These are phyloP conservation scores for Cuniculus paca DNA, from an alignment of 2,797 vertebrate genomes.

Conservation along the genomic window DNA sequence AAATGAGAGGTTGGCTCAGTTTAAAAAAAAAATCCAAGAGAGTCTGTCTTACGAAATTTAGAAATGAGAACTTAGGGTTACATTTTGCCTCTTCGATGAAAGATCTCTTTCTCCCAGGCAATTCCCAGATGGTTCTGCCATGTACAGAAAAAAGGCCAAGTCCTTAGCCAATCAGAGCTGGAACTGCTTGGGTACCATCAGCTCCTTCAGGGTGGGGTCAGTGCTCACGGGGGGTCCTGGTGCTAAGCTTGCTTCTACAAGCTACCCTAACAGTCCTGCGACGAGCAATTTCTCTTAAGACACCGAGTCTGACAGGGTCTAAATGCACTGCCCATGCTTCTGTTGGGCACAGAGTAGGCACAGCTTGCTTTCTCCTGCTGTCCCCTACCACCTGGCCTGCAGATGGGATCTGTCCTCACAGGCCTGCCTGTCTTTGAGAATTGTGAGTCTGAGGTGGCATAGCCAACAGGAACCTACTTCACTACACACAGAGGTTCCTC, in stretches of 20 bases:
- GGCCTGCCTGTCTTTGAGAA: not conserved
- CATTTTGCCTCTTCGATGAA: not conserved
- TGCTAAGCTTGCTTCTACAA: not conserved
- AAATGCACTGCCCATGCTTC: fast-evolving
- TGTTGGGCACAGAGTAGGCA: not conserved
- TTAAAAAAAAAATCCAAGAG: not conserved
- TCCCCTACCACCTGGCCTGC: not conserved
- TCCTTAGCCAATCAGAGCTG: not conserved
- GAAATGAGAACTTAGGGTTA: constrained; percentile 20
- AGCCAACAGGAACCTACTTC: not conserved
- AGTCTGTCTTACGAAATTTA: not conserved
- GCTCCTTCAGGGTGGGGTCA: not conserved
- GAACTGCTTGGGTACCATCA: not conserved
- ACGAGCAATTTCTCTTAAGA: not conserved
- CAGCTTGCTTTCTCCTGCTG: not conserved
- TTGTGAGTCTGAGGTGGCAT: not conserved
- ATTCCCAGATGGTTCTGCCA: not conserved
- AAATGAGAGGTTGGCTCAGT: not conserved
- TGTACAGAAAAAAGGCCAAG: not conserved
- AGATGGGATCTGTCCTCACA: too few species aligned
- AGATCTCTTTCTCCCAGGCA: not conserved
- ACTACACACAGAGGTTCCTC: not conserved
- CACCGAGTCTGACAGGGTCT: not conserved
- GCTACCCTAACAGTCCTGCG: not conserved
- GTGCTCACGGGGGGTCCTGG: not conserved